Evolutionary conservation across 2,888 invertebrate species (phyloP), one percentile per base, ranked within the genome.

Genomic region (Phasia obesa): DNA sequence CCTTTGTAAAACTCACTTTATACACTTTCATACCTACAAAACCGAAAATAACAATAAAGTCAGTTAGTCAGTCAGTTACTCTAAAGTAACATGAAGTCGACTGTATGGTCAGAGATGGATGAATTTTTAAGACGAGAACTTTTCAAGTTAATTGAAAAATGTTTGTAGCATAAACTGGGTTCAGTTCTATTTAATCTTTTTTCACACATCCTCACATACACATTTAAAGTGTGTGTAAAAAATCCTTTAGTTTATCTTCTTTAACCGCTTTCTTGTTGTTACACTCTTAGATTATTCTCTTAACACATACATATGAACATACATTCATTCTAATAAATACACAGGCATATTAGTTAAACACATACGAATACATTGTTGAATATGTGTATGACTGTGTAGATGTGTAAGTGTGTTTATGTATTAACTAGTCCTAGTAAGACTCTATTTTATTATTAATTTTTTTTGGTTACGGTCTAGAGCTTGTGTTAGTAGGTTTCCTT

Each of bases 71-170:
- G 11, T 5, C 31, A 31, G 31, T 51, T 64, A 35, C 35, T 11
- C 9, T 11, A 11, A 74, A 55, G 38, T 23, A 55, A 35, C 35
- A 15, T 17, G 31, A 47, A 25, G 44, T 31, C 7, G 64, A 42
- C 44, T 64, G 21, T 51, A n/a, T 62, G 51, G 60, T 42, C 51
- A n/a, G 5, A 42, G 31, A 27, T 25, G 6, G 11, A 17, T 49
- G 42, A 23, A 35, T 47, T 1, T 31, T 1, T 60, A 9, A 55
- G 35, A 25, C 27, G 0, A 59, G 11, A 21, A 44, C 59, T 79
- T 65, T 67, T 69, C 47, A 69, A 79, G 60, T 80, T 80, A 80
- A 74, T 80, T 80, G 79, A 67, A 80, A 80, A 74, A 42, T 74
- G 53, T 74, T 80, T 60, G 67, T 47, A 60, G 38, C 35, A 60